Evolutionary conservation across 2,113 vertebrate genomes (phyloP), one percentile per base, ranked within the genome.

Genomic region (Rousettus leschenaultii): DNA sequence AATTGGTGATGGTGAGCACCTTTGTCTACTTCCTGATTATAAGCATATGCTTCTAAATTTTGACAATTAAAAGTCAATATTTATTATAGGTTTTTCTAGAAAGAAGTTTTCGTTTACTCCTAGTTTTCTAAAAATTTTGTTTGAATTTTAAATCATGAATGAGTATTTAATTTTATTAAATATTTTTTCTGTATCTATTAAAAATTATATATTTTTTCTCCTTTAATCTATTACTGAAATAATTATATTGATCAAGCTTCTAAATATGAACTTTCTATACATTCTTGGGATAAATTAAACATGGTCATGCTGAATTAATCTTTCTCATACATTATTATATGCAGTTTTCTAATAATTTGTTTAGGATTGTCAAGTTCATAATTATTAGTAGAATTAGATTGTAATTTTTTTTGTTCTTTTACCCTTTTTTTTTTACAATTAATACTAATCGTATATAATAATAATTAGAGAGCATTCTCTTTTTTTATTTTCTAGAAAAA

Each of bases 91-190:
- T 86, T 92, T 94, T 83, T 77, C 40, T 55, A 48, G 14, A 75
- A 82, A 88, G 1, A n/a, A 88, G 91, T 9, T 51, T 38, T 19
- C 35, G 3, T 96, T 91, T n/a, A 84, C 3, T 85, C 73, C 5
- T 26, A 74, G 22, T 80, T 94, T 80, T 21, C 40, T 86, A 78
- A 95, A 22, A 74, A 40, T 53, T 80, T 95, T 90, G 3, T 48
- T 93, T 79, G 24, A 14, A 68, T 70, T 91, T 94, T 89, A 85
- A 94, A 89, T 80, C 57, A 89, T 75, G 43, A 78, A 30, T 61
- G 6, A 85, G 2, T 40, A 12, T 65, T 80, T n/a, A 55, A 59
- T 83, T 71, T 85, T 83, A 71, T 83, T 22, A 90, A 83, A 71
- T 43, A 28, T 2, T 86, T 86, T 94, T 48, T 75, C 57, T 86